These are phyloP conservation scores for Drosophila kanapiae DNA, from an alignment of 1,140 invertebrate species.

Conservation along the genomic window DNA sequence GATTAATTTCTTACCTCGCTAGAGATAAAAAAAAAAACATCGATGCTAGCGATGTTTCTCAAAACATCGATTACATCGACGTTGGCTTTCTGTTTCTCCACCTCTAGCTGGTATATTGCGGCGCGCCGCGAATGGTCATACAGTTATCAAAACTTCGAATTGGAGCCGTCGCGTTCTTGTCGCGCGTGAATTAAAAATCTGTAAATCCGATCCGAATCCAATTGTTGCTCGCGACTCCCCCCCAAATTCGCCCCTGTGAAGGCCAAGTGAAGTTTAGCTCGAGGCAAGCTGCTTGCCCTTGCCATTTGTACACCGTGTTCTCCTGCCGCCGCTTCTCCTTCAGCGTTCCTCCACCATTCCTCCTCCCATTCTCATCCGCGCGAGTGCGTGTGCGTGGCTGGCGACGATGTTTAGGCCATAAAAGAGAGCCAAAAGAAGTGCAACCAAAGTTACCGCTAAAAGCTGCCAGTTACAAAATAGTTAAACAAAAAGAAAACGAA, in stretches of 20 bases:
- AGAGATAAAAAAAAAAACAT: too few species aligned
- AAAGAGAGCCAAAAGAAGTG: slow-evolving; percentile 21
- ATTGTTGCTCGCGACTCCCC: slow-evolving; percentile 29
- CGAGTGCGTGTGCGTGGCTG: slow-evolving; percentile 55
- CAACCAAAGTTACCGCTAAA: slow-evolving; percentile 22
- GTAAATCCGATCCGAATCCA: slow-evolving; percentile 29
- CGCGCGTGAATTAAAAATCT: slow-evolving; percentile 50
- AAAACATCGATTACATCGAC: too few species aligned
- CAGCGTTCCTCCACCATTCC: slow-evolving; percentile 11
- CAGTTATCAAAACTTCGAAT: slow-evolving; percentile 14
- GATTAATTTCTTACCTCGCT: too few species aligned
- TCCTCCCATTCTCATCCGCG: slow-evolving; percentile 18
- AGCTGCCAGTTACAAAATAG: slow-evolving; percentile 9
- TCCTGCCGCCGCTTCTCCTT: neutral
- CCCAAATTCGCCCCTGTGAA: neutral
- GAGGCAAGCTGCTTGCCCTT: slow-evolving; percentile 35
- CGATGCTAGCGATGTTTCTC: too few species aligned
- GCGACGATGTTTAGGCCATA: slow-evolving; percentile 35
- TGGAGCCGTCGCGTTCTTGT: slow-evolving; percentile 29
- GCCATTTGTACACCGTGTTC: slow-evolving; percentile 19
- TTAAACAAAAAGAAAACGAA: slow-evolving; percentile 25
- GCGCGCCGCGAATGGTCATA: slow-evolving; percentile 9
- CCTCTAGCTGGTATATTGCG: neutral
- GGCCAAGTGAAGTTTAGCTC: slow-evolving; percentile 25
- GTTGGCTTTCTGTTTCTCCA: too few species aligned